These are phyloP conservation scores for Hanleya hanleyi DNA, from an alignment of 2,888 invertebrate genomes.

Conservation along the genomic window DNA sequence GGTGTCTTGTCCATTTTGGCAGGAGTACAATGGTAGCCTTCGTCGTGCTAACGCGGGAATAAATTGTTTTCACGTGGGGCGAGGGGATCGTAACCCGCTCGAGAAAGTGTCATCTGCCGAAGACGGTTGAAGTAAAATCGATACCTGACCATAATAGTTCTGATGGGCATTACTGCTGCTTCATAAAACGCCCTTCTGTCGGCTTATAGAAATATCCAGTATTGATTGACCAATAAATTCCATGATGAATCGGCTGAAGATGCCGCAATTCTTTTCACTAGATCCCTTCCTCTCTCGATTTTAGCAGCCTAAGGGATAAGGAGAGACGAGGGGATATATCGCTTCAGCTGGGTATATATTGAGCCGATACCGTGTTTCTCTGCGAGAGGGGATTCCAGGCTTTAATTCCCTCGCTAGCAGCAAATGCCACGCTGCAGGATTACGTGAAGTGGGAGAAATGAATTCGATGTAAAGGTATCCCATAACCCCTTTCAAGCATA, in stretches of 20 bases:
- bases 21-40: too few species aligned
- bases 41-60: too few species aligned
- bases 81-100: neutral
- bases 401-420: too few species aligned
- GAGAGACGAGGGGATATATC: too few species aligned
- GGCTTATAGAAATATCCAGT: slow-evolving; percentile 6
- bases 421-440: neutral
- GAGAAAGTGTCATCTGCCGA: neutral
- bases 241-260: neutral
- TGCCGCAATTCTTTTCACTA: neutral
- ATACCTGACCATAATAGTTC: neutral
- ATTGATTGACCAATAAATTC: slow-evolving; percentile 2
- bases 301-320: too few species aligned
- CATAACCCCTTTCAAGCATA: too few species aligned
- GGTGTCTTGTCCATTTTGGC: too few species aligned
- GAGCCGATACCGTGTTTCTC: too few species aligned
- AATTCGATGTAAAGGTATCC: neutral
- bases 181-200: neutral
- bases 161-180: neutral
- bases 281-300: neutral
- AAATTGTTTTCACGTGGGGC: too few species aligned
- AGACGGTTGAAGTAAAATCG: neutral
- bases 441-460: neutral
- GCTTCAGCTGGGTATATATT: too few species aligned
- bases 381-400: too few species aligned